phyloP scores from a whole-genome alignment of 1,140 invertebrate genomes.

The Aplysia californica region DNA sequence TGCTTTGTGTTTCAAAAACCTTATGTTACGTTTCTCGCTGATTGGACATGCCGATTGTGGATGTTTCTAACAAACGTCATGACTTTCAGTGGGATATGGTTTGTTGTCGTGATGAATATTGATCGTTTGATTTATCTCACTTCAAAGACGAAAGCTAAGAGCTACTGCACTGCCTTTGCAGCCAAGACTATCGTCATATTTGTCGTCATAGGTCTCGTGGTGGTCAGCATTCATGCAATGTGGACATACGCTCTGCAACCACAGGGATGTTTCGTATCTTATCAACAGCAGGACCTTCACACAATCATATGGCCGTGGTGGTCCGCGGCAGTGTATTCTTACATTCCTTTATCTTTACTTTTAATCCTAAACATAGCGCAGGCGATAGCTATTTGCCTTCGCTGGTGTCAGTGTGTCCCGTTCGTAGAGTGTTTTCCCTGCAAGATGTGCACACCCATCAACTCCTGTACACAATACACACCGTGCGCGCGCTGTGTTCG shows the following conservation, averaged over 20 bases:
- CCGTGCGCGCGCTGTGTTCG: too few relatives aligned
- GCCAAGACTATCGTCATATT: conserved; percentile 51
- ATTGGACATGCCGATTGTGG: conserved; percentile 57
- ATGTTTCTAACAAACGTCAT: conserved; percentile 56
- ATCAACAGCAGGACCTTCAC: conserved; percentile 49
- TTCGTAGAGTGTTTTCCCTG: too few relatives aligned
- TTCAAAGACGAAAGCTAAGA: conserved; percentile 42
- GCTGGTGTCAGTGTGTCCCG: too few relatives aligned
- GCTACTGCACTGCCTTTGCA: conserved; percentile 55
- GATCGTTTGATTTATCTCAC: conserved; percentile 59
- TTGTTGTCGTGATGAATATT: conserved; percentile 57
- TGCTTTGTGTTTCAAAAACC: conserved; percentile 42
- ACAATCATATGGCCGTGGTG: conserved; percentile 60
- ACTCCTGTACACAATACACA: too few relatives aligned
- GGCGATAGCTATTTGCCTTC: conserved; percentile 46
- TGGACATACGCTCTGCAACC: conserved; percentile 57
- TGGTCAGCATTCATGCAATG: conserved; percentile 61
- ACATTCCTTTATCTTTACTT: conserved; percentile 53
- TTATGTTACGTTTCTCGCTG: conserved; percentile 42
- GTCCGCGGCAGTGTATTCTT: conserved; percentile 54
- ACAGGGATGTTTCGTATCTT: conserved; percentile 50
- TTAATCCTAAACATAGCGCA: conserved; percentile 50
- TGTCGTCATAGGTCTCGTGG: conserved; percentile 55
- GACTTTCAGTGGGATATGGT: conserved; percentile 57
- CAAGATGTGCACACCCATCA: too few relatives aligned